Evolutionary conservation across 2,888 invertebrate genomes (phyloP).

Genomic region (Rhimphoctona megacephalus): DNA sequence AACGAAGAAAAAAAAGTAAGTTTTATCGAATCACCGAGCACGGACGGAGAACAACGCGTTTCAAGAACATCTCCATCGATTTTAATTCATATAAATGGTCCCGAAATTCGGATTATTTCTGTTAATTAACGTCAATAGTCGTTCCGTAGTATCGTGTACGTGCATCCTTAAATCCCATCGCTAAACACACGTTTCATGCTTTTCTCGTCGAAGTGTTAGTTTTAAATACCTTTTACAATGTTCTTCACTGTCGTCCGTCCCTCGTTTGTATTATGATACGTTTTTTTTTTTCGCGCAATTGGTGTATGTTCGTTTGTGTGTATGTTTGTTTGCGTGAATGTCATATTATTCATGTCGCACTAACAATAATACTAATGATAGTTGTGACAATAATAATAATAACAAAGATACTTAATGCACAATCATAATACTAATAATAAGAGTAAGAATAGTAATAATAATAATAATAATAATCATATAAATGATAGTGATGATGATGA

Average conservation of each 20-base stretch:
- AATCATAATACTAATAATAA: slow-evolving; percentile 54
- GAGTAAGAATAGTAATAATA: slow-evolving; percentile 67
- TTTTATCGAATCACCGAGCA: not conserved
- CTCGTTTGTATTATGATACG: not conserved
- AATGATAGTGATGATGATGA: slow-evolving; percentile 34
- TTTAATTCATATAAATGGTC: not conserved
- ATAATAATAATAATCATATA: slow-evolving; percentile 58
- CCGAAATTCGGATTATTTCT: not conserved
- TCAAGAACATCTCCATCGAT: not conserved
- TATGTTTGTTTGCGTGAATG: slow-evolving; percentile 34
- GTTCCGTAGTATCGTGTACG: slow-evolving; percentile 26
- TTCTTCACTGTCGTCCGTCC: slow-evolving; percentile 27
- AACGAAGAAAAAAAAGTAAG: not conserved
- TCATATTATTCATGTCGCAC: slow-evolving; percentile 66
- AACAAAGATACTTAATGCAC: slow-evolving; percentile 33
- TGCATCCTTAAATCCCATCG: slow-evolving; percentile 58
- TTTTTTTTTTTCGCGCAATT: not conserved
- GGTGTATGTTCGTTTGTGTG: slow-evolving; percentile 29
- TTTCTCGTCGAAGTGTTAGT: slow-evolving; percentile 54
- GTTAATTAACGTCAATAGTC: slow-evolving; percentile 16
- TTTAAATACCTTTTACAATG: slow-evolving; percentile 38
- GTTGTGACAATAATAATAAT: slow-evolving; percentile 63
- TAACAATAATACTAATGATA: slow-evolving; percentile 67
- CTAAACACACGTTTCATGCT: slow-evolving; percentile 49
- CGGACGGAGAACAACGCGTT: not conserved